Evolutionary conservation across 2,888 invertebrate species (phyloP).

Genomic region (Rotaria magnacalcarata): DNA sequence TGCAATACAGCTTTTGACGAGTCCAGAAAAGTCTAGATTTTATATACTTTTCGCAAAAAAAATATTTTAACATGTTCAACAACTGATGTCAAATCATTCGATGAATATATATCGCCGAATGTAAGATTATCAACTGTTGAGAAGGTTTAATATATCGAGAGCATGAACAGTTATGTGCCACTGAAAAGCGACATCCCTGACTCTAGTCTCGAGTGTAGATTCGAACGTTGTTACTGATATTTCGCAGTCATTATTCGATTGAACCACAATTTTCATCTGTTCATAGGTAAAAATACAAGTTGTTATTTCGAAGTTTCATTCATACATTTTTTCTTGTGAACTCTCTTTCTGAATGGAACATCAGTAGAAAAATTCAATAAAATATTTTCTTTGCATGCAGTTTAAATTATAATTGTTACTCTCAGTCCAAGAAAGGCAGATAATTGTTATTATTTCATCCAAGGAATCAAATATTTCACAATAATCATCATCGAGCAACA

Average conservation of each 20-base stretch:
- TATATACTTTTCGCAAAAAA: too few species aligned
- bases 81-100: neutral
- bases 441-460: neutral
- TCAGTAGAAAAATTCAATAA: too few species aligned
- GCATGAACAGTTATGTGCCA: conserved; percentile 26
- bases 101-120: neutral
- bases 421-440: conserved; percentile 26
- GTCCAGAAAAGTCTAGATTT: too few species aligned
- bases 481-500: neutral
- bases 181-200: neutral
- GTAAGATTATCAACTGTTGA: neutral
- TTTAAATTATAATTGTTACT: neutral
- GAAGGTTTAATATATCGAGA: neutral
- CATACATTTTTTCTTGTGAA: too few species aligned
- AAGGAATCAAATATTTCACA: neutral
- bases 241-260: neutral
- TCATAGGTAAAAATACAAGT: too few species aligned
- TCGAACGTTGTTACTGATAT: neutral
- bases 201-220: neutral
- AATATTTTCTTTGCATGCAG: neutral
- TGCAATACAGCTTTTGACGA: too few species aligned
- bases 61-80: neutral
- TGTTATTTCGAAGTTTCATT: too few species aligned
- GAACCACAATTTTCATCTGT: neutral
- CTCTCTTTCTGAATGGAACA: neutral